Conservation (phyloP, 2,888 invertebrate genomes). For the Saturnia pavonia region DNA sequence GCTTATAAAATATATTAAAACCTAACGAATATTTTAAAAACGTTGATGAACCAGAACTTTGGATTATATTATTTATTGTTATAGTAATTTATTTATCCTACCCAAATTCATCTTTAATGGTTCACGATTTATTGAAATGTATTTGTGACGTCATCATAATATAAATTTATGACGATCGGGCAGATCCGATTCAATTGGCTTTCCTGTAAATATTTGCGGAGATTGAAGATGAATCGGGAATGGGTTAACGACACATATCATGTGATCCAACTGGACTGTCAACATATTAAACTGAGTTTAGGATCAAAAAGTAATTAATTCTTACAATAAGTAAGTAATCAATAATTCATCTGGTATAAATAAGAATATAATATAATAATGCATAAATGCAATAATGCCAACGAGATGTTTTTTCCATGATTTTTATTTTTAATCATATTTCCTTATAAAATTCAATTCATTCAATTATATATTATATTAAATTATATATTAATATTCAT, state of each 20-base stretch:
- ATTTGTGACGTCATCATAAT: conserved; percentile 29
- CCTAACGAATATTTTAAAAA: too few species aligned
- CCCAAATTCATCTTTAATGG: neutral
- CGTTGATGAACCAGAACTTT: too few species aligned
- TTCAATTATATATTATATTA: neutral
- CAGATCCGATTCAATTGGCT: neutral
- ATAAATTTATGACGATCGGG: conserved; percentile 20
- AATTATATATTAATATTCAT: neutral
- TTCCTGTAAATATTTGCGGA: conserved; percentile 15
- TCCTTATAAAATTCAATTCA: too few species aligned
- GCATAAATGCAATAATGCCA: too few species aligned
- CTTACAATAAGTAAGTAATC: neutral
- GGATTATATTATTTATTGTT: neutral
- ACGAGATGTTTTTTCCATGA: too few species aligned
- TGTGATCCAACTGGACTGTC: neutral
- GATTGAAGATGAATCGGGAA: neutral
- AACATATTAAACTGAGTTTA: neutral
- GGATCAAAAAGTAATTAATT: neutral
- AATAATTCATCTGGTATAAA: neutral
- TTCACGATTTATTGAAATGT: conserved; percentile 10
- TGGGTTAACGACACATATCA: conserved; percentile 13
- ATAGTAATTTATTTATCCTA: neutral
- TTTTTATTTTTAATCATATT: too few species aligned
- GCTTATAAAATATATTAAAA: too few species aligned
- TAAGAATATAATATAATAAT: too few species aligned